Conservation (phyloP, 1,140 invertebrate species). For the Mylabris phalerata region DNA sequence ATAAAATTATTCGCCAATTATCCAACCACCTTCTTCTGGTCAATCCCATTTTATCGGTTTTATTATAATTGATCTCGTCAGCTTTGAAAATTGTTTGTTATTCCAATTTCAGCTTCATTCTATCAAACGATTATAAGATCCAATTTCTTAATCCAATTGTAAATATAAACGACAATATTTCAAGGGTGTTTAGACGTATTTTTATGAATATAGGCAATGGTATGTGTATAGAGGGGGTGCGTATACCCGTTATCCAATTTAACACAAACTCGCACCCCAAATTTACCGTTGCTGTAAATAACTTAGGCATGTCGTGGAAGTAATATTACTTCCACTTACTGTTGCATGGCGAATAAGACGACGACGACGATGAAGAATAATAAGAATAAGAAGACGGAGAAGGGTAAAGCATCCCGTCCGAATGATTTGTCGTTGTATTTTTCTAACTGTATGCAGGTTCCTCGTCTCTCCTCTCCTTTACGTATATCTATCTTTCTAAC, state of each 20-base stretch:
- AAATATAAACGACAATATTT: not conserved
- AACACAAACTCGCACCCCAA: constrained; percentile 29
- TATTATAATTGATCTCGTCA: constrained; percentile 10
- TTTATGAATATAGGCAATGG: constrained; percentile 18
- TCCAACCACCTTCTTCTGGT: constrained; percentile 12
- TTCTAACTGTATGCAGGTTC: constrained; percentile 19
- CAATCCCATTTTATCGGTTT: constrained; percentile 17
- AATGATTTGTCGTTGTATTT: constrained; percentile 34
- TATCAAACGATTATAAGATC: not conserved
- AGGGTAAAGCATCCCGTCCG: constrained; percentile 27
- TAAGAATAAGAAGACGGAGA: constrained; percentile 10
- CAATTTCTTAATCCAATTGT: not conserved
- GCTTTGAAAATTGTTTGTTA: too few species aligned
- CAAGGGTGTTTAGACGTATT: constrained; percentile 3
- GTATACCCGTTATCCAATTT: constrained; percentile 35
- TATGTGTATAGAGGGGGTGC: constrained; percentile 8
- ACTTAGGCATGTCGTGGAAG: constrained; percentile 37
- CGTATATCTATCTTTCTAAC: too few species aligned
- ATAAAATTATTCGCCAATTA: constrained; percentile 23
- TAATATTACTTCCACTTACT: constrained; percentile 36
- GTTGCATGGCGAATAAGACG: constrained; percentile 30
- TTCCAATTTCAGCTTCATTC: too few species aligned
- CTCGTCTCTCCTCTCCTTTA: too few species aligned
- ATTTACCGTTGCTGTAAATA: constrained; percentile 36
- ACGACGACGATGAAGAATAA: constrained; percentile 11